phyloP scores from a whole-genome alignment of 2,797 vertebrate genomes.

The Sciaenops ocellatus region DNA sequence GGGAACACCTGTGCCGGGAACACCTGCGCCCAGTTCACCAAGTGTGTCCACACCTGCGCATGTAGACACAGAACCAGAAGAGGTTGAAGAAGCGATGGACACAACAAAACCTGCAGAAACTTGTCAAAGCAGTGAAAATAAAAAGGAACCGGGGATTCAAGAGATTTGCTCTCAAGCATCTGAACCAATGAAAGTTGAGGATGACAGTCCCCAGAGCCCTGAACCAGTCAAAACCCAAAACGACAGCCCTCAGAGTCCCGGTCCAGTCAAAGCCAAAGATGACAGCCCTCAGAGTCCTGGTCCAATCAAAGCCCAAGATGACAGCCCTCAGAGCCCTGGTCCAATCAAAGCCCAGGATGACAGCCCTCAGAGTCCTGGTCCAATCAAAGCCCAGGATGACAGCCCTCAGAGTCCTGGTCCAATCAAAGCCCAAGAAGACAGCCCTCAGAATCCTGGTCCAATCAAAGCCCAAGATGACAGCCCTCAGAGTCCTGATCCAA shows the following conservation, averaged over 20 bases:
- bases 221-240: conserved; percentile 35
- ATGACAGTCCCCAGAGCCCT: conserved; percentile 48
- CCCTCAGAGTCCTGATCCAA: conserved; percentile 33
- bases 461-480: no score
- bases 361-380: conserved; percentile 38
- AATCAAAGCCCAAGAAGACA: conserved; percentile 1
- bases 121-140: conserved; percentile 44
- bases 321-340: conserved; percentile 29
- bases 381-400: no score
- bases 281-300: conserved; percentile 27
- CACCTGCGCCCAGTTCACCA: conserved; percentile 89
- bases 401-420: conserved; percentile 34
- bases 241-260: conserved; percentile 29
- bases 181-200: conserved; percentile 48
- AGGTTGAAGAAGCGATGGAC: conserved; percentile 56
- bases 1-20: conserved; percentile 87
- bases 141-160: conserved; percentile 26
- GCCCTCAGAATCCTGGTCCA: conserved; percentile 12
- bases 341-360: conserved; percentile 23
- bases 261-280: conserved; percentile 2
- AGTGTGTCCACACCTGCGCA: conserved; percentile 86
- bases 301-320: conserved; percentile 30
- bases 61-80: conserved; percentile 79
- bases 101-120: conserved; percentile 43
- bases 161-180: conserved; percentile 25